A percentile compares a stretch with the other conserved stretches of the same genome.
Evolutionary conservation across 92 coral and sea anemone species (phyloP).

Genomic region (Parazoanthus darwini): DNA sequence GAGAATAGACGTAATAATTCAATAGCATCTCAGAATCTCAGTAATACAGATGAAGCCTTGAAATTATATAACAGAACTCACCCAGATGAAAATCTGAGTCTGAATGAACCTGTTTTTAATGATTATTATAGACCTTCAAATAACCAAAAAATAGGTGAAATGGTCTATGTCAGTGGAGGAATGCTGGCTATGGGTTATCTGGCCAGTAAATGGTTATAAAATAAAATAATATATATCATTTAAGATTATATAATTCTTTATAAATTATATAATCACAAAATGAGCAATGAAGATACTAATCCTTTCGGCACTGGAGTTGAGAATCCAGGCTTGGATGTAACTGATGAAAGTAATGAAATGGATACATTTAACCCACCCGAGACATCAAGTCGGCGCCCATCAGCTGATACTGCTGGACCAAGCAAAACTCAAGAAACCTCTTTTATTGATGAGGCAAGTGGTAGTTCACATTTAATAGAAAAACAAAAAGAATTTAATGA

Average conservation of each 20-base stretch:
- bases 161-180: not conserved
- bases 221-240: not conserved
- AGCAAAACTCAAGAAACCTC: slow-evolving; percentile 3
- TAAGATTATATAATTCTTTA: slow-evolving; percentile 3
- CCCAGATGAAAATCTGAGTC: too few species aligned
- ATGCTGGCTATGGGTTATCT: not conserved
- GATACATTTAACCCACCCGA: too few species aligned
- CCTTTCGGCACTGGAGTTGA: not conserved
- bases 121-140: too few species aligned
- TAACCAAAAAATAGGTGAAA: not conserved
- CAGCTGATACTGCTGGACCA: not conserved
- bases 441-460: not conserved
- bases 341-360: not conserved
- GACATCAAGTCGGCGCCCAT: not conserved
- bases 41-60: too few species aligned
- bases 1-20: too few species aligned
- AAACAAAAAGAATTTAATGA: not conserved
- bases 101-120: too few species aligned
- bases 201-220: not conserved
- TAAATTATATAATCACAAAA: slow-evolving; percentile 1
- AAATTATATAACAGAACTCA: too few species aligned
- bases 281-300: not conserved
- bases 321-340: not conserved
- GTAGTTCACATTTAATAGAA: not conserved
- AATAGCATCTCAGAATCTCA: not conserved